A percentile compares a stretch with the other conserved stretches of the same genome.
phyloP scores from a whole-genome alignment of 2,113 vertebrate genomes.

The Ursus arctos region DNA sequence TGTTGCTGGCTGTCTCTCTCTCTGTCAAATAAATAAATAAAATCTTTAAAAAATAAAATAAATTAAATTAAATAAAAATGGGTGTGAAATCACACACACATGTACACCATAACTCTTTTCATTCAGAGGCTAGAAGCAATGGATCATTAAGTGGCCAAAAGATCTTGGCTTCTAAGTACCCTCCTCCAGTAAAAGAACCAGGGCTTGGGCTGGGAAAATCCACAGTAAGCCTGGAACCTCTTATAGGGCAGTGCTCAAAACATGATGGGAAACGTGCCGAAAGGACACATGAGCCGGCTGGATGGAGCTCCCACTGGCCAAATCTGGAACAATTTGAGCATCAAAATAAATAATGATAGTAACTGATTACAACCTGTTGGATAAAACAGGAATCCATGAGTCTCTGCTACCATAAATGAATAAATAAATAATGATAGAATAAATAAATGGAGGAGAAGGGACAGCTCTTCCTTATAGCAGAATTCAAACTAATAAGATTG shows the following conservation, averaged over 20 bases:
- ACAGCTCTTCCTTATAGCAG: neutral
- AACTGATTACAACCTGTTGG: neutral
- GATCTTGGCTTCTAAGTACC: neutral
- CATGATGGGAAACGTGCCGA: neutral
- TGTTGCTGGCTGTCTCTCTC: too few species aligned
- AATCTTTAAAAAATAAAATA: too few species aligned
- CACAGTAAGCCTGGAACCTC: neutral
- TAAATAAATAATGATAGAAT: neutral
- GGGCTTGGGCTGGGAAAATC: neutral
- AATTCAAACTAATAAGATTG: neutral
- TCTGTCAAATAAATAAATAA: too few species aligned
- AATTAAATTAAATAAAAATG: neutral
- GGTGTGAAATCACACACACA: neutral
- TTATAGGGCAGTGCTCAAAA: neutral
- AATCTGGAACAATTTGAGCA: neutral
- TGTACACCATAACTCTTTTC: neutral
- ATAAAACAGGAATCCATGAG: neutral
- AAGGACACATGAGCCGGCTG: neutral
- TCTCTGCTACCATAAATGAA: neutral
- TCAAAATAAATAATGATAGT: slow-evolving; percentile 8
- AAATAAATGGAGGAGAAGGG: neutral
- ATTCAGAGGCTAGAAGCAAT: neutral
- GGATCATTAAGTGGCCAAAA: neutral
- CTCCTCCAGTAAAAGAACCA: neutral
- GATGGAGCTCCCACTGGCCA: neutral